Conservation (phyloP, 2,888 invertebrate genomes). For the Gordius sp. region DNA sequence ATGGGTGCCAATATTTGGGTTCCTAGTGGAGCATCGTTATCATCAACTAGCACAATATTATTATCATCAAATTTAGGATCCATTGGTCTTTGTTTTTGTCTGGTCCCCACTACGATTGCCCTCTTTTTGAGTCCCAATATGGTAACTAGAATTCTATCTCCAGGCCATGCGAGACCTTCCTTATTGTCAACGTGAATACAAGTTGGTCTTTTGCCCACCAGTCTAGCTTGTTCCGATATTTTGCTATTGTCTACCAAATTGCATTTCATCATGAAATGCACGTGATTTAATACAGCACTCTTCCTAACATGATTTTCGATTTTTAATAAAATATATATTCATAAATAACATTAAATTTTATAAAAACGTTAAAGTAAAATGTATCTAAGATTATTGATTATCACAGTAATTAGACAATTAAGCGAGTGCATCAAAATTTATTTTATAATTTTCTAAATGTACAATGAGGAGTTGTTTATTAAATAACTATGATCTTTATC, state of each 20-base stretch:
- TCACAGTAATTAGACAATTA: too few species aligned
- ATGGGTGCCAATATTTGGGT: constrained; percentile 80
- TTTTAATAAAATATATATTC: constrained; percentile 36
- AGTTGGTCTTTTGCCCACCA: constrained; percentile 67
- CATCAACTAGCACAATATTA: constrained; percentile 53
- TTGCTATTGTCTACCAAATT: constrained; percentile 78
- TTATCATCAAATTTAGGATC: constrained; percentile 76
- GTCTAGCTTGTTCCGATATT: constrained; percentile 73
- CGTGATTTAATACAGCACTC: neutral
- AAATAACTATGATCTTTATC: neutral
- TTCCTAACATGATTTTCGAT: too few species aligned
- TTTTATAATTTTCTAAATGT: neutral
- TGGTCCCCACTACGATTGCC: constrained; percentile 46
- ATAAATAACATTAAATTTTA: constrained; percentile 20
- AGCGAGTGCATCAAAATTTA: too few species aligned
- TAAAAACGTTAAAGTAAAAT: neutral
- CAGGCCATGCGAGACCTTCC: constrained; percentile 30
- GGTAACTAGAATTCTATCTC: constrained; percentile 65
- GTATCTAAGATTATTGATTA: too few species aligned
- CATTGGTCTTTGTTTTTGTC: constrained; percentile 49
- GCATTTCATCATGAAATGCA: neutral
- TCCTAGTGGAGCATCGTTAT: constrained; percentile 70
- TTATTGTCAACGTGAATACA: constrained; percentile 70
- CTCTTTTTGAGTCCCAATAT: constrained; percentile 64
- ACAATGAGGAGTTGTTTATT: too few species aligned